Evolutionary conservation across 2,888 invertebrate genomes (phyloP).

Genomic region (Cataglyphis cursor): DNA sequence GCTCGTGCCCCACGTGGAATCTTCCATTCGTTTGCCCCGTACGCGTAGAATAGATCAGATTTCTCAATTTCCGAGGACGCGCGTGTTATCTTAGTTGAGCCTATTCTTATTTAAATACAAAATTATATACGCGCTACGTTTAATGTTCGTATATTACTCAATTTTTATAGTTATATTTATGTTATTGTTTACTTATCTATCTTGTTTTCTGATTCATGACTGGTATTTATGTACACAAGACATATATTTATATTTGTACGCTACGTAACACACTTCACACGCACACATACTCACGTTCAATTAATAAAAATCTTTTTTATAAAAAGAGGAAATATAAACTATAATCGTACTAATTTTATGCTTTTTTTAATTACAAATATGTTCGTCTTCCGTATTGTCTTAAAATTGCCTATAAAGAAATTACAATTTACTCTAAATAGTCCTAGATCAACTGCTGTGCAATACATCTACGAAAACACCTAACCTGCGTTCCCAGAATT

Average conservation of each 20-base stretch:
- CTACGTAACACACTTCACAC: background rate
- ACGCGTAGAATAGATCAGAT: background rate
- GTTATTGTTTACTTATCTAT: background rate
- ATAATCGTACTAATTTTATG: background rate
- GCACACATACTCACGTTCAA: background rate
- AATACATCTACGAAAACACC: conserved; percentile 54
- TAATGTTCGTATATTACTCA: background rate
- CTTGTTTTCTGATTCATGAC: background rate
- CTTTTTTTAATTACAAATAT: background rate
- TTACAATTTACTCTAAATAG: background rate
- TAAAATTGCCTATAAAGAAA: background rate
- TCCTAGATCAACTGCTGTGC: background rate
- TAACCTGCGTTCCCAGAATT: conserved; percentile 43
- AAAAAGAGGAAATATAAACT: background rate
- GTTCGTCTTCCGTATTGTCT: background rate
- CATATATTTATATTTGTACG: background rate
- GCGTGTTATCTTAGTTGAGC: background rate
- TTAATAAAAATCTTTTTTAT: background rate
- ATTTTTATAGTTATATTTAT: background rate
- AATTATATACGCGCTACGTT: background rate
- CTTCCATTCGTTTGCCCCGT: background rate
- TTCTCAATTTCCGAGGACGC: background rate
- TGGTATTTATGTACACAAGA: background rate
- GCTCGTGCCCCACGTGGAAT: background rate
- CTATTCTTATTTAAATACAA: background rate